Evolutionary conservation across 2,797 vertebrate species (phyloP).

Genomic region (Poeciliopsis gracilis): DNA sequence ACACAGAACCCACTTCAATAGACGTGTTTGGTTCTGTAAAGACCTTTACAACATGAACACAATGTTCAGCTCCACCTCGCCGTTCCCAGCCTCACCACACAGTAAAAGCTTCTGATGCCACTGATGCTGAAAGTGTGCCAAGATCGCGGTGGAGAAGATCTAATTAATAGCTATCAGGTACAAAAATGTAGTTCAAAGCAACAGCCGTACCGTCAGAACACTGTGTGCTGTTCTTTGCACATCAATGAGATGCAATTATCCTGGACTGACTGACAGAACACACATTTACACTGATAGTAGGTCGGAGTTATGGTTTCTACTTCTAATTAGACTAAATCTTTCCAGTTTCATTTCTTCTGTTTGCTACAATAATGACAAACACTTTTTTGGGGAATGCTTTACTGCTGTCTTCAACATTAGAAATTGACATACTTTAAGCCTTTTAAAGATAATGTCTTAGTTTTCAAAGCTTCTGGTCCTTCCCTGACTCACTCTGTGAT

Average conservation of each 20-base stretch:
- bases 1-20: background rate
- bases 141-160: background rate
- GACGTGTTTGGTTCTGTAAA: background rate
- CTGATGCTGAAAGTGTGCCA: background rate
- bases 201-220: background rate
- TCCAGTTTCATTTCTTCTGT: background rate
- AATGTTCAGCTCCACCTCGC: background rate
- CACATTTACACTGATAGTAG: background rate
- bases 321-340: background rate
- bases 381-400: background rate
- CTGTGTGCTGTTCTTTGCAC: background rate
- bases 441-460: background rate
- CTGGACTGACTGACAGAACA: background rate
- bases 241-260: background rate
- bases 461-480: background rate
- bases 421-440: background rate
- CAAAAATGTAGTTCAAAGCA: background rate
- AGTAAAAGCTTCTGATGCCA: background rate
- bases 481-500: background rate
- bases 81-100: background rate
- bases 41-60: background rate
- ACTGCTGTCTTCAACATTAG: background rate
- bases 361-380: background rate
- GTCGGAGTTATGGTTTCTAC: background rate
- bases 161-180: background rate